Conservation (phyloP, 2,113 vertebrate genomes). For the Glaucomys volans region DNA sequence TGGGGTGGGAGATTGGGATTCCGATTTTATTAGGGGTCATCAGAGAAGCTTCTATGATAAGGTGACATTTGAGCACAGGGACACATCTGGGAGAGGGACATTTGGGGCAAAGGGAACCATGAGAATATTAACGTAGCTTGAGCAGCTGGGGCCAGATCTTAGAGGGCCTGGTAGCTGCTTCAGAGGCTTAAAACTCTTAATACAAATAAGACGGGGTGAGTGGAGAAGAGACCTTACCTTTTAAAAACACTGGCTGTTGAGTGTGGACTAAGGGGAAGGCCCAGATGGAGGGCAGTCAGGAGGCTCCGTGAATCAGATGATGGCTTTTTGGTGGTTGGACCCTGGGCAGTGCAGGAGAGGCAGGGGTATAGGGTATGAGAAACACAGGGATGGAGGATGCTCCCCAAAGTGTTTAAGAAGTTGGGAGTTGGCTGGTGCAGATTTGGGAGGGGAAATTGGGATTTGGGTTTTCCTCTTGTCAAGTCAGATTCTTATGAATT, state of each 20-base stretch:
- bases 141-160: neutral
- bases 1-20: neutral
- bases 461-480: neutral
- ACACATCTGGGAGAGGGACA: neutral
- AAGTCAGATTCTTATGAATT: neutral
- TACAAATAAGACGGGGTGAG: neutral
- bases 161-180: neutral
- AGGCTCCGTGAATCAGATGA: neutral
- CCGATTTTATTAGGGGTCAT: neutral
- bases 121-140: neutral
- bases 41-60: neutral
- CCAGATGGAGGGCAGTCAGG: neutral
- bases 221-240: neutral
- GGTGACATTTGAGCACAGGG: neutral
- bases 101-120: neutral
- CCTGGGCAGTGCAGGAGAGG: neutral
- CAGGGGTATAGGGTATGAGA: neutral
- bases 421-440: neutral
- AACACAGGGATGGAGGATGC: neutral
- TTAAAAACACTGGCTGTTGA: neutral
- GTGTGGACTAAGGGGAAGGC: neutral
- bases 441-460: neutral
- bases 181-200: neutral
- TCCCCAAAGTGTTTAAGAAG: neutral
- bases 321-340: neutral